Evolutionary conservation across 37 sponge, comb jelly and placozoan genomes (phyloP).

Genomic region (Amphimedon queenslandica): DNA sequence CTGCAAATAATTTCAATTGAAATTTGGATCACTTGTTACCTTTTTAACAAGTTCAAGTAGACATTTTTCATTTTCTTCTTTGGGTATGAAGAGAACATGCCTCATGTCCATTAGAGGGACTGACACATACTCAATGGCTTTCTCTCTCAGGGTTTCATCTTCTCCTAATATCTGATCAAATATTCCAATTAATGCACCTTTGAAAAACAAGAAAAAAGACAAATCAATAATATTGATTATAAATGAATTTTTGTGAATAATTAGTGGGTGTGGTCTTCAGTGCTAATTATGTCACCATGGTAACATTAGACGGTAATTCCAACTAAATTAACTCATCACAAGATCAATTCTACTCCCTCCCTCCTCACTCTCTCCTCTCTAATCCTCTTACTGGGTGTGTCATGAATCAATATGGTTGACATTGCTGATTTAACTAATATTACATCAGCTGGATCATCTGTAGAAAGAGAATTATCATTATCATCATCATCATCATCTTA

Average conservation of each 20-base stretch:
- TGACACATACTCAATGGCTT: constrained; percentile 51
- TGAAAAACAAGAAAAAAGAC: background rate
- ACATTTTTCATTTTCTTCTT: constrained; percentile 52
- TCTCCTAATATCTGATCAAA: constrained; percentile 58
- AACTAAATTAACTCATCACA: too few species aligned
- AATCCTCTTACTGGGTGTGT: constrained; percentile 8
- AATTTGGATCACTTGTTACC: too few species aligned
- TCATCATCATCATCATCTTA: background rate
- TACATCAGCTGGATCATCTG: constrained; percentile 60
- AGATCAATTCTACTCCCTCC: too few species aligned
- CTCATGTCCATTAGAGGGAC: constrained; percentile 36
- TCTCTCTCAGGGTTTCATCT: constrained; percentile 45
- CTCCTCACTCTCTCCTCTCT: background rate
- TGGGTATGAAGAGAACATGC: constrained; percentile 36
- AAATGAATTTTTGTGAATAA: too few species aligned
- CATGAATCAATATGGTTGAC: constrained; percentile 26
- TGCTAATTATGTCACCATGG: too few species aligned
- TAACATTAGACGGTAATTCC: too few species aligned
- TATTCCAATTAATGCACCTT: constrained; percentile 43
- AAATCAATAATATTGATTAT: too few species aligned
- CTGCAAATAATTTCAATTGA: too few species aligned
- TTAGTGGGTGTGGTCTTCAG: too few species aligned
- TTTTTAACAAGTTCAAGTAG: constrained; percentile 38
- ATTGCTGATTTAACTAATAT: constrained; percentile 49
- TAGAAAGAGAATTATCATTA: too few species aligned